Conservation (phyloP, 2,797 vertebrate species). For the Borostomias antarcticus region DNA sequence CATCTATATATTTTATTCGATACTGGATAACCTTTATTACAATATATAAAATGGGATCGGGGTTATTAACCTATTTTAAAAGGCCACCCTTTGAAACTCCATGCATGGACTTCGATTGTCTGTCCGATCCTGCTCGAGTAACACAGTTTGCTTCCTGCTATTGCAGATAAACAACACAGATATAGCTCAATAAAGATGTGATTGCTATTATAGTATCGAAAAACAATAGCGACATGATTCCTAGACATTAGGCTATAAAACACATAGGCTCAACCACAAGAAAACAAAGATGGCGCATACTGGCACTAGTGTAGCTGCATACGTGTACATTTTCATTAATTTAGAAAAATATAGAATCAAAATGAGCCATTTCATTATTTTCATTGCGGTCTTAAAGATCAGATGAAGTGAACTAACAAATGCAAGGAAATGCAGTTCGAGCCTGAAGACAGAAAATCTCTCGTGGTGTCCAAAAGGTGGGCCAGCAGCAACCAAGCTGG, state of each 20-base stretch:
- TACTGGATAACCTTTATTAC: not conserved
- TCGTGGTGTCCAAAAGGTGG: not conserved
- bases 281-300: conserved; percentile 88
- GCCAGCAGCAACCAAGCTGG: not conserved
- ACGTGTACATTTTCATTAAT: conserved; percentile 85
- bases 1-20: conserved; percentile 36
- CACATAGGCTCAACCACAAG: conserved; percentile 56
- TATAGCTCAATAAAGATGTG: not conserved
- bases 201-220: not conserved
- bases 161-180: not conserved
- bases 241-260: not conserved
- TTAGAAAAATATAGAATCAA: conserved; percentile 71
- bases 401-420: no score
- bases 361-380: not conserved
- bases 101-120: conserved; percentile 9
- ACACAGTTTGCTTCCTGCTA: not conserved
- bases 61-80: conserved; percentile 17
- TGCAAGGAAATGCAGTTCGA: no score
- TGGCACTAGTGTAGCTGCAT: conserved; percentile 81
- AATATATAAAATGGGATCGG: not conserved
- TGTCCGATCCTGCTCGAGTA: not conserved
- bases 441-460: not conserved
- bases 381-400: no score
- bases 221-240: not conserved
- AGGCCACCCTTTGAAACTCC: conserved; percentile 9